phyloP scores from a whole-genome alignment of 2,113 vertebrate species.

The Uropsilus gracilis region DNA sequence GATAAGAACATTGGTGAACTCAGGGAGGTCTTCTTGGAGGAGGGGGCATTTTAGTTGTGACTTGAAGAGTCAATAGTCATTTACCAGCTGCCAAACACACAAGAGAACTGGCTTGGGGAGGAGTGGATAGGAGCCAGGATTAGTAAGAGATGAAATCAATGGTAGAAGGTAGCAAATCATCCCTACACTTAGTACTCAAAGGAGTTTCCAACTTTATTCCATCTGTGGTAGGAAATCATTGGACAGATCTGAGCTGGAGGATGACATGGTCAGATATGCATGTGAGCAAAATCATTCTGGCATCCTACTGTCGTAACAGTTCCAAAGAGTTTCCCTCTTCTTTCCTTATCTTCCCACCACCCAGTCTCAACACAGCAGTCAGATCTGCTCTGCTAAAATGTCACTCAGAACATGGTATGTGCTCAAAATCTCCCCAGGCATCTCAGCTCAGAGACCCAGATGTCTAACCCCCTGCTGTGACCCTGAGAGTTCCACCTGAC shows the following conservation, averaged over 20 bases:
- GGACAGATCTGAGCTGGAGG: not conserved
- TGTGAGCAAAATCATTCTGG: not conserved
- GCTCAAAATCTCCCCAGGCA: not conserved
- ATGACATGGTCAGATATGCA: not conserved
- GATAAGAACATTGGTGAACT: not conserved
- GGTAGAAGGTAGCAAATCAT: not conserved
- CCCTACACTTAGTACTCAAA: not conserved
- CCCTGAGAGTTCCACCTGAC: not conserved
- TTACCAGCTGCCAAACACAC: not conserved
- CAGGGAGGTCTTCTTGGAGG: not conserved
- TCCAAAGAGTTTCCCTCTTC: not conserved
- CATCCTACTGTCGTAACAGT: not conserved
- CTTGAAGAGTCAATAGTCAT: not conserved
- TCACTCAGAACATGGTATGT: slow-evolving; percentile 4
- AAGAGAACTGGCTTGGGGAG: not conserved
- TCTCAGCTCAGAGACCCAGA: not conserved
- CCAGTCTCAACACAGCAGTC: not conserved
- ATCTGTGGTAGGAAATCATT: not conserved
- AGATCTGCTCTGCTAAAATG: slow-evolving; percentile 12
- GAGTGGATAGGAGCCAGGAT: not conserved
- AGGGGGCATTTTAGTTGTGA: not conserved
- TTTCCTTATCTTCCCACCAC: not conserved
- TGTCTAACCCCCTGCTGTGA: not conserved
- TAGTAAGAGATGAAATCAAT: not conserved
- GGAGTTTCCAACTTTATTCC: not conserved